Evolutionary conservation across 2,888 invertebrate genomes (phyloP), one percentile per base, ranked within the genome.

Genomic region (Dichetophora obliterata): DNA sequence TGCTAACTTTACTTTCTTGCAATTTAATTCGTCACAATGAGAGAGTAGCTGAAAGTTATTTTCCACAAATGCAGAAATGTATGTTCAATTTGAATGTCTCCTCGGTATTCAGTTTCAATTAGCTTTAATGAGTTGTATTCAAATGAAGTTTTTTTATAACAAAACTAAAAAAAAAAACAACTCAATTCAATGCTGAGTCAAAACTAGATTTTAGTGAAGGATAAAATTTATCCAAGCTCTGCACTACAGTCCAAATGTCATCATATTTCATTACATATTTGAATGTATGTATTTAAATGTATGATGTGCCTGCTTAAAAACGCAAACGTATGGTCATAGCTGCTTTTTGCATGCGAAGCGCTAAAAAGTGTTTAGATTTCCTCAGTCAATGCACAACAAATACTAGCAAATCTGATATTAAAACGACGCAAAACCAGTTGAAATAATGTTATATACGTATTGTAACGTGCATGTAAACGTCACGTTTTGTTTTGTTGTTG

Each of bases 381-480:
- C 84, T 84, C 82, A 79, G 81, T 82, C 82, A 78, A 79, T 77
- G 34, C 37, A 66, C 66, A 31, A 31, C 57, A 16, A 54, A 54
- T 1, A 22, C 54, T 31, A 19, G 34, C 34, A n/a, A 14, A n/a
- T n/a, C n/a, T n/a, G n/a, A n/a, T 8, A 34, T 2, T 14, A 31
- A 31, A 65, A 65, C 50, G 48, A 37, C 11, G 19, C 37, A 27
- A 54, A 65, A 52, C 37, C 54, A 31, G 66, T 37, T 50, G 37
- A 66, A 31, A 24, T 61, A 65, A 68, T 27, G 68, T 22, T 37
- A 34, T 31, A n/a, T n/a, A n/a, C n/a, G n/a, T n/a, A 31, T 27
- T 9, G 70, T 43, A 22, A 65, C 65, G 65, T 48, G 27, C 24
- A 63, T 70, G 43, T 34, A 61, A 59, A 57, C 76, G 54, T 75